Evolutionary conservation across 2,797 vertebrate genomes (phyloP), one percentile per base, ranked within the genome.

Genomic region (Ctenochaetus hawaiiensis): DNA sequence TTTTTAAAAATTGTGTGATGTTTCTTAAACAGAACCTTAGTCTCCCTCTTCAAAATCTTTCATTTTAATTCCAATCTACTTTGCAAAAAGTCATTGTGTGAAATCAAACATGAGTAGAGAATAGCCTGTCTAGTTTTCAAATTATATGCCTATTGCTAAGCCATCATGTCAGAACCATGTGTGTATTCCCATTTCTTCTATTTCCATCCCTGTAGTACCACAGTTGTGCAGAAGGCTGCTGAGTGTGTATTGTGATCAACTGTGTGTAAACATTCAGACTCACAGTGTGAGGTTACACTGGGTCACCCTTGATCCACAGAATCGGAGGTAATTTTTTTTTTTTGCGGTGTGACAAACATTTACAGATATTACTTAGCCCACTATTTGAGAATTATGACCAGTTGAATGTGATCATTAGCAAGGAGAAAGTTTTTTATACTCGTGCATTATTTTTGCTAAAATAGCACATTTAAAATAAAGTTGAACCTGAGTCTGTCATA

Each of bases 171-270:
- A 65, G n/a, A 14, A 34, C 20, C 43, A 20, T 18, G 14, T 26
- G 11, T 5, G n/a, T 1, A 6, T 30, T 39, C 12, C 7, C 18
- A 44, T 26, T 44, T 1, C 49, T 60, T 30, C 8, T 30, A 4
- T 30, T 30, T 30, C 26, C 26, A 30, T 30, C 26, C 26, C 26
- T 30, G 5, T 52, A 43, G n/a, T 68, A 13, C 69, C 39, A 13
- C 41, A 58, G 60, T 54, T 39, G 14, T 58, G n/a, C 58, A 65
- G 30, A 48, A 60, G 22, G 6, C 58, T 60, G n/a, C 56, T 18
- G 54, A 48, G 52, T 58, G 59, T 64, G 61, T 57, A 44, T 51
- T 62, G 53, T 66, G 58, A 45, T 59, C 37, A 47, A 61, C 23
- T 67, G 12, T 74, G 69, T 22, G 5, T 77, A 14, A 49, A 52